A percentile compares a stretch with the other conserved stretches of the same genome.
Evolutionary conservation across 2,113 vertebrate genomes (phyloP).

Genomic region (Pteruthius melanotis): DNA sequence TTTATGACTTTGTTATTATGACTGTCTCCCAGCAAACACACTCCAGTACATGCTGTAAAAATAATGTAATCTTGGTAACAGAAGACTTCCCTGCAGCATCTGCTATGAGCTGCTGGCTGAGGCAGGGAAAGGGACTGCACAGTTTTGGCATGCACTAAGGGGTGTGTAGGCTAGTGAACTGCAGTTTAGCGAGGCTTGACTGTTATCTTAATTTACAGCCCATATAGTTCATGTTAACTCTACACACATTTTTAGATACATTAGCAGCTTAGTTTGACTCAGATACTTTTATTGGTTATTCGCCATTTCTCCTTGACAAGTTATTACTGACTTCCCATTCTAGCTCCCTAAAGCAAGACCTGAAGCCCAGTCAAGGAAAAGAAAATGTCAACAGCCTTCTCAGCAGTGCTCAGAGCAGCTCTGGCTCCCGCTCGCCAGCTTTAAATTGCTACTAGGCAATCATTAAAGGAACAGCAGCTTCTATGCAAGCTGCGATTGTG

Average conservation of each 20-base stretch:
- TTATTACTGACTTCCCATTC: slow-evolving; percentile 44
- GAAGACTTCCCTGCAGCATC: neutral
- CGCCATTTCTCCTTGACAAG: slow-evolving; percentile 39
- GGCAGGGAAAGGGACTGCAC: neutral
- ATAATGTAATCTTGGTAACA: neutral
- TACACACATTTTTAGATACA: slow-evolving; percentile 35
- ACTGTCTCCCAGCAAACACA: neutral
- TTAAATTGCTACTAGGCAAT: neutral
- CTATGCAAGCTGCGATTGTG: neutral
- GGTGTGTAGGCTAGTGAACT: neutral
- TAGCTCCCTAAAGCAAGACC: slow-evolving; percentile 50
- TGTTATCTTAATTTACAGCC: slow-evolving; percentile 48
- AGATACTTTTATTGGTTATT: slow-evolving; percentile 26
- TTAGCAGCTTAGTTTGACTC: slow-evolving; percentile 31
- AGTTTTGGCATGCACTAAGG: neutral
- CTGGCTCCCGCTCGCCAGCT: neutral
- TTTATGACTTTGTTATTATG: neutral
- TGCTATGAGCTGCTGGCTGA: neutral
- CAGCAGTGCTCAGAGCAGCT: neutral
- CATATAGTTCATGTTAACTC: slow-evolving; percentile 11
- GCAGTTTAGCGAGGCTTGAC: slow-evolving; percentile 6
- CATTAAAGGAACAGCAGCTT: slow-evolving; percentile 9
- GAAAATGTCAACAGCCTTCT: slow-evolving; percentile 36
- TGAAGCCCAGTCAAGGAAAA: slow-evolving; percentile 47
- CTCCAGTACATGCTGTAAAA: neutral